A percentile compares a stretch with the other conserved stretches of the same genome.
Evolutionary conservation across 2,113 vertebrate genomes (phyloP).

Genomic region (Clinocottus analis): DNA sequence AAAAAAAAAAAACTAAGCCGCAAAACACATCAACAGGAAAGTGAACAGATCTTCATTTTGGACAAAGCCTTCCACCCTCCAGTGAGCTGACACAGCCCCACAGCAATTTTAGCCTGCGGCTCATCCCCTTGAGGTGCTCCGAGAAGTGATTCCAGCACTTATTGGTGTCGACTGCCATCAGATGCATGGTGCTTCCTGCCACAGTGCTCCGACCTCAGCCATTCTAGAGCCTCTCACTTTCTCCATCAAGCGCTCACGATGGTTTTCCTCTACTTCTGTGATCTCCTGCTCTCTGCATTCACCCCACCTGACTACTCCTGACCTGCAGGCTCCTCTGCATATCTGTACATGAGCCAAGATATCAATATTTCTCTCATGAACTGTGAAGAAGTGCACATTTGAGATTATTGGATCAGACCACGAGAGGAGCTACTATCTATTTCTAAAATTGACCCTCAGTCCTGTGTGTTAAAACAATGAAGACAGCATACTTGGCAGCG

Average conservation of each 20-base stretch:
- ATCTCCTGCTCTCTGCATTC: constrained; percentile 17
- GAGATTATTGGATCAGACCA: neutral
- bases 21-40: constrained; percentile 17
- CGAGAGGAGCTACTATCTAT: neutral
- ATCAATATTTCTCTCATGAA: neutral
- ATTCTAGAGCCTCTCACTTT: constrained; percentile 14
- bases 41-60: constrained; percentile 31
- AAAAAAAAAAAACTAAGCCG: no score
- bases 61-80: constrained; percentile 27
- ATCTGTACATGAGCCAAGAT: neutral
- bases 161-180: constrained; percentile 41
- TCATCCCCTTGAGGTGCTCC: constrained; percentile 43
- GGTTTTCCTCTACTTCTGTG: constrained; percentile 16
- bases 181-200: constrained; percentile 27
- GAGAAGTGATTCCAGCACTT: constrained; percentile 36
- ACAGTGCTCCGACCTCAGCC: constrained; percentile 23
- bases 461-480: neutral
- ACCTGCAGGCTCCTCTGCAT: neutral
- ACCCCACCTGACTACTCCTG: neutral
- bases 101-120: constrained; percentile 49
- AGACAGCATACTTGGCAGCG: constrained; percentile 1
- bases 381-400: neutral
- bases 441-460: constrained; percentile 15
- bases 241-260: neutral
- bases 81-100: constrained; percentile 42